Percentiles rank a stretch among this genome's conserved stretches.
These are phyloP conservation scores for Pelusios castaneus DNA, from an alignment of 2,113 vertebrate species.

Conservation along the genomic window DNA sequence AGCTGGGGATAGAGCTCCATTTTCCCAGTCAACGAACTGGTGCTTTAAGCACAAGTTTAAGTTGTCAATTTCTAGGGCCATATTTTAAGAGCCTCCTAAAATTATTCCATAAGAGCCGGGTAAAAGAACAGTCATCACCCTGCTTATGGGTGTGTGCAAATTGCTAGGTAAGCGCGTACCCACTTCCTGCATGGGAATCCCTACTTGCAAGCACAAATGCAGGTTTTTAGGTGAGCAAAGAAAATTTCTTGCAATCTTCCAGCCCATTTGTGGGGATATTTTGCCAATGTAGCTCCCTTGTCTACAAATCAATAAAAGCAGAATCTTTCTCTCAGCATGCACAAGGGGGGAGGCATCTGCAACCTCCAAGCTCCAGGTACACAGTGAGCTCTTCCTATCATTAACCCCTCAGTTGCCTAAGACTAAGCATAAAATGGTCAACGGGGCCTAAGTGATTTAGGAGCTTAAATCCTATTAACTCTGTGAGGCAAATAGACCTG, in stretches of 20 bases:
- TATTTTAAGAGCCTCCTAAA: neutral
- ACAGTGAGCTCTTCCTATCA: neutral
- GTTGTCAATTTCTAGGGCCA: neutral
- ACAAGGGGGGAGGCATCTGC: neutral
- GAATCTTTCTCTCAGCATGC: neutral
- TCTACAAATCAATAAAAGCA: neutral
- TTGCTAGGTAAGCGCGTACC: neutral
- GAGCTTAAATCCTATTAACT: neutral
- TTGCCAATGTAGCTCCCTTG: neutral
- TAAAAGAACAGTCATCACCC: neutral
- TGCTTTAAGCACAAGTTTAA: neutral
- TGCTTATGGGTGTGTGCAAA: neutral
- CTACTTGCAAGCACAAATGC: neutral
- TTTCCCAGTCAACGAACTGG: neutral
- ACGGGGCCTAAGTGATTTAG: neutral
- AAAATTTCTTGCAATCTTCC: neutral
- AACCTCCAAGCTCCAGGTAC: neutral
- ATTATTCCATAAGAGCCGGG: neutral
- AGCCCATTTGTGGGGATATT: neutral
- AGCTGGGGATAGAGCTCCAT: neutral
- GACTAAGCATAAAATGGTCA: neutral
- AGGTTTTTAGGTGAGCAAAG: neutral
- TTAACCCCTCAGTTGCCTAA: neutral
- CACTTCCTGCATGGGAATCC: rapidly evolving
- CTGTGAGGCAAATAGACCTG: neutral